A percentile compares a stretch with the other conserved stretches of the same genome.
Conservation (phyloP, 2,888 invertebrate species). For the Unio pictorum region DNA sequence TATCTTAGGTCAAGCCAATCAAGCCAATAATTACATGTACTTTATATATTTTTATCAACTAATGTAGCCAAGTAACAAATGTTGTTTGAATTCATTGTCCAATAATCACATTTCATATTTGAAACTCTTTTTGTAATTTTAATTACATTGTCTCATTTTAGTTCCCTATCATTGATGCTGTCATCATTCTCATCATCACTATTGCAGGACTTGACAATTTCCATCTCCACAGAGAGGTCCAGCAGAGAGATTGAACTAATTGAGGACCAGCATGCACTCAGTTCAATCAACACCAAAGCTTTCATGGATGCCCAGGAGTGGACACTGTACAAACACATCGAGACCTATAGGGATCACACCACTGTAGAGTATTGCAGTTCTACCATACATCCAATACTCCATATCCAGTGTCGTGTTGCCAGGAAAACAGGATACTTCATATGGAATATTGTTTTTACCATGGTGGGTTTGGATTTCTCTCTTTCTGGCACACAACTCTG, state of each 20-base stretch:
- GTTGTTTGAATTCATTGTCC: too few species aligned
- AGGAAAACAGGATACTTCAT: constrained; percentile 59
- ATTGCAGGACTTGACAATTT: constrained; percentile 53
- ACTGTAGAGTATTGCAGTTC: constrained; percentile 51
- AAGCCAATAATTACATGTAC: too few species aligned
- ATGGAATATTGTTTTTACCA: constrained; percentile 62
- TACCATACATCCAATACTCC: constrained; percentile 53
- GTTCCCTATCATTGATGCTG: not conserved
- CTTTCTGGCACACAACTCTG: too few species aligned
- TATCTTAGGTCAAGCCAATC: too few species aligned
- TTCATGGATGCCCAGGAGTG: constrained; percentile 58
- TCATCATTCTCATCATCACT: not conserved
- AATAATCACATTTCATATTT: too few species aligned
- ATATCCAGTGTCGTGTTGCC: constrained; percentile 49
- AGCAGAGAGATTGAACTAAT: constrained; percentile 48
- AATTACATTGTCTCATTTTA: too few species aligned
- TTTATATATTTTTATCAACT: too few species aligned
- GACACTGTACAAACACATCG: constrained; percentile 55
- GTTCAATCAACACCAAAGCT: constrained; percentile 50
- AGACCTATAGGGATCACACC: constrained; percentile 45
- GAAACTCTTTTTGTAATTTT: too few species aligned
- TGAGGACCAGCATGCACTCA: constrained; percentile 46
- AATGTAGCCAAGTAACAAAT: too few species aligned
- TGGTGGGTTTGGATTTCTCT: constrained; percentile 35
- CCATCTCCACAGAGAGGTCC: constrained; percentile 48